Percentiles rank a stretch among this genome's conserved stretches.
phyloP scores from a whole-genome alignment of 2,888 invertebrate genomes.

The Drosophila antonietae region DNA sequence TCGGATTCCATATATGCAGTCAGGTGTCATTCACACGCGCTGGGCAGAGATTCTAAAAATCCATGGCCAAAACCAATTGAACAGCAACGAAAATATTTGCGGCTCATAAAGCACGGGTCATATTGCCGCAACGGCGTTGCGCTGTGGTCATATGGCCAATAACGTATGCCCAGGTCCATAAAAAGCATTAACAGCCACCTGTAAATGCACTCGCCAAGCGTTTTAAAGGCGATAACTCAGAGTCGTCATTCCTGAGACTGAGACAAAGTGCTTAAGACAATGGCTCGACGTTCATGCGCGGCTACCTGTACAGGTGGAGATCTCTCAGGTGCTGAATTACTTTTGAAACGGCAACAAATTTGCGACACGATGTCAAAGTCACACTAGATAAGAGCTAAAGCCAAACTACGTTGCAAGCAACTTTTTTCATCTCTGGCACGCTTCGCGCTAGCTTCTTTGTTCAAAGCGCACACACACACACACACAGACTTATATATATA shows the following conservation, averaged over 20 bases:
- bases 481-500: not conserved
- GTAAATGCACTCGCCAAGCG: conserved; percentile 58
- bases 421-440: conserved; percentile 42
- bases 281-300: conserved; percentile 39
- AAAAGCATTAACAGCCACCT: conserved; percentile 70
- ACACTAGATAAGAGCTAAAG: conserved; percentile 56
- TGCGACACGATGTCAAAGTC: conserved; percentile 72
- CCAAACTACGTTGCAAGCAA: conserved; percentile 45
- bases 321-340: conserved; percentile 50
- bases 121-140: not conserved
- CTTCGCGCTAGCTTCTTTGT: conserved; percentile 48
- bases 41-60: conserved; percentile 48
- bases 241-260: conserved; percentile 9
- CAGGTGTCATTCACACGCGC: conserved; percentile 37
- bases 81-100: conserved; percentile 37
- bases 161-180: conserved; percentile 50
- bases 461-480: not conserved
- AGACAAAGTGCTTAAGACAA: conserved; percentile 45
- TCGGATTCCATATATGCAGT: conserved; percentile 26
- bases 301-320: conserved; percentile 16
- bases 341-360: conserved; percentile 61
- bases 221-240: conserved; percentile 30
- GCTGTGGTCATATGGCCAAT: conserved; percentile 12
- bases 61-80: conserved; percentile 46
- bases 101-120: conserved; percentile 43